Percentiles rank a stretch among this genome's conserved stretches.
These are phyloP conservation scores for Spodoptera frugiperda DNA, from an alignment of 1,140 invertebrate species.

Conservation along the genomic window DNA sequence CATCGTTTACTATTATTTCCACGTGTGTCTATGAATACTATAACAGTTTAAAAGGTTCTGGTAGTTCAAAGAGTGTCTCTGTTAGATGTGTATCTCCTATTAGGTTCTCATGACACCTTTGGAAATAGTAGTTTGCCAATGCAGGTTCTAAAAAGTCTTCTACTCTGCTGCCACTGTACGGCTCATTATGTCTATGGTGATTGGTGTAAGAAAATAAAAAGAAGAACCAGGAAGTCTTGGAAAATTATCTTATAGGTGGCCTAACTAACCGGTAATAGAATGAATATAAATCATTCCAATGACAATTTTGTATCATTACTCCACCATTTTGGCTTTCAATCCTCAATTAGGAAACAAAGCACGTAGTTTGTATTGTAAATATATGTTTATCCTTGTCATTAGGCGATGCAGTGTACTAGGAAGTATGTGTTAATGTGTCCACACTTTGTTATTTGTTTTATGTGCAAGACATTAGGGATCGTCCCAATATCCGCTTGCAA, in stretches of 20 bases:
- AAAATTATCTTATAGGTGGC: not conserved
- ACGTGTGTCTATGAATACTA: no score
- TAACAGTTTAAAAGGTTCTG: no score
- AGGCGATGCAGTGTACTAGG: not conserved
- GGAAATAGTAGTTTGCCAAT: no score
- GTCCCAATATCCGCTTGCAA: slow-evolving; percentile 7
- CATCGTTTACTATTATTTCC: no score
- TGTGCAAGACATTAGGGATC: slow-evolving; percentile 5
- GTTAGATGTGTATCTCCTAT: no score
- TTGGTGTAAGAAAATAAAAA: no score
- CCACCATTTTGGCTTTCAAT: not conserved
- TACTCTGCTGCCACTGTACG: no score
- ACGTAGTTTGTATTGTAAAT: not conserved
- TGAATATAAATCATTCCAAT: not conserved
- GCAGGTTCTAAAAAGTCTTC: no score
- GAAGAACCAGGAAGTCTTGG: not conserved
- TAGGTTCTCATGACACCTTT: no score
- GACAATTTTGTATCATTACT: not conserved
- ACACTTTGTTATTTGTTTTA: not conserved
- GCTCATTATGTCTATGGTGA: no score
- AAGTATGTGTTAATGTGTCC: not conserved
- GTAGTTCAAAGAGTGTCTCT: no score
- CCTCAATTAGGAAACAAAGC: not conserved
- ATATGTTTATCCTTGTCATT: not conserved
- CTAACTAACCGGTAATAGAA: no score